These are phyloP conservation scores for Drosophila fuyamai DNA, from an alignment of 1,140 invertebrate genomes.

Conservation along the genomic window DNA sequence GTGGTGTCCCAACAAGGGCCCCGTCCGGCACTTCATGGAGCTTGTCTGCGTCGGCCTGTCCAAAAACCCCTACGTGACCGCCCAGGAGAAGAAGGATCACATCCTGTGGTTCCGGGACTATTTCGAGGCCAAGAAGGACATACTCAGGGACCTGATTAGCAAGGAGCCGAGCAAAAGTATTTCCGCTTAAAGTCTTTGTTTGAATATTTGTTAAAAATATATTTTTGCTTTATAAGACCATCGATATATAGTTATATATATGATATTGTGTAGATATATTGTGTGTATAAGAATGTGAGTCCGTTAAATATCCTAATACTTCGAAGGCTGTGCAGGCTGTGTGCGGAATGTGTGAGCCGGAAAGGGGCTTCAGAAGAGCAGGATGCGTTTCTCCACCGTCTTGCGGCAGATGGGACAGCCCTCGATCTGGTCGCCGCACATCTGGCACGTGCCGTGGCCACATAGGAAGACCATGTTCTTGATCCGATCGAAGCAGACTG, in stretches of 20 bases:
- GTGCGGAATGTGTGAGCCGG: constrained; percentile 59
- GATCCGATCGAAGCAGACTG: constrained; percentile 97
- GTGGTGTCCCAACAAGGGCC: constrained; percentile 95
- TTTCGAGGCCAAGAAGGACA: constrained; percentile 92
- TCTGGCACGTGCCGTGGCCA: constrained; percentile 98
- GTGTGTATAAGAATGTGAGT: constrained; percentile 29
- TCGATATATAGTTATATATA: constrained; percentile 41
- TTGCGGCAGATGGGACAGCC: constrained; percentile 99
- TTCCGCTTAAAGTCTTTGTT: constrained; percentile 39
- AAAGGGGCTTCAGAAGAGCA: constrained; percentile 90
- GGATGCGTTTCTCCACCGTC: constrained; percentile 96
- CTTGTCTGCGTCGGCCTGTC: constrained; percentile 96
- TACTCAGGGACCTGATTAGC: constrained; percentile 86
- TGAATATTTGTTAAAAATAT: constrained; percentile 78
- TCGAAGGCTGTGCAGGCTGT: constrained; percentile 53
- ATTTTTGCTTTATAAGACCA: constrained; percentile 66
- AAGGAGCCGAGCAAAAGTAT: constrained; percentile 57
- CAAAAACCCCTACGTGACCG: constrained; percentile 96
- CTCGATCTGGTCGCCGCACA: constrained; percentile 98
- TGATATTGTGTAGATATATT: constrained; percentile 42
- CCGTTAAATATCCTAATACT: constrained; percentile 53
- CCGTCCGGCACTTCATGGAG: constrained; percentile 98
- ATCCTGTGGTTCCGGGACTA: constrained; percentile 97
- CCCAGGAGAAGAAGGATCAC: constrained; percentile 94
- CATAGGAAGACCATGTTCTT: constrained; percentile 99